Evolutionary conservation across 2,113 vertebrate genomes (phyloP), one percentile per base, ranked within the genome.

Genomic region (Ctenodactylus gundi): DNA sequence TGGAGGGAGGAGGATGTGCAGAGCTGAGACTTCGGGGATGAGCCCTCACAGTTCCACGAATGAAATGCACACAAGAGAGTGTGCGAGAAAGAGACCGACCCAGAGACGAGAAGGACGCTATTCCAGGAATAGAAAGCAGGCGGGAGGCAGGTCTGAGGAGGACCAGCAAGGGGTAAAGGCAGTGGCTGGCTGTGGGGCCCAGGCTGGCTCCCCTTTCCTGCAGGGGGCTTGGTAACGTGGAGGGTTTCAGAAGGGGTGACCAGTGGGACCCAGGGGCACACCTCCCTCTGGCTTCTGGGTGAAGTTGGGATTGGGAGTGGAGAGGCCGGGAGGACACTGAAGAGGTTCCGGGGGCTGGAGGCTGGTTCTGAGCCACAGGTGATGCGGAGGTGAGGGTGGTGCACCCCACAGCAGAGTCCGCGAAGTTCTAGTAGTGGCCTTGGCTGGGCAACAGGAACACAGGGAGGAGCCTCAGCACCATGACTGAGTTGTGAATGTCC

Each of bases 201-300:
- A n/a, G n/a, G n/a, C n/a, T n/a, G n/a, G n/a, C n/a, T n/a, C n/a
- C n/a, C n/a, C n/a, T n/a, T n/a, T n/a, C n/a, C n/a, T n/a, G n/a
- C n/a, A n/a, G n/a, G n/a, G n/a, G n/a, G n/a, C 41, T 13, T 62
- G 51, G 57, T n/a, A 46, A 13, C 3, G 21, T 51, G 3, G 36
- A 60, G 8, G 55, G 0, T 1, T 0, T 1, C 0, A 29, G 55
- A 44, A 57, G 57, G 29, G 23, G 34, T 44, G n/a, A n/a, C n/a
- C 0, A 17, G 29, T 18, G 41, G 53, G 31, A n/a, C n/a, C n/a
- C n/a, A n/a, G n/a, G n/a, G n/a, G n/a, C 41, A 34, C 51, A n/a
- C 29, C 17, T 8, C 41, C 41, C 49, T 82, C 62, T n/a, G 15
- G 62, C 55, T 73, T 75, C 72, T 58, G 41, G 31, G 6, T 25